Conservation (phyloP, 2,888 invertebrate species). For the Ceraclea dissimilis region DNA sequence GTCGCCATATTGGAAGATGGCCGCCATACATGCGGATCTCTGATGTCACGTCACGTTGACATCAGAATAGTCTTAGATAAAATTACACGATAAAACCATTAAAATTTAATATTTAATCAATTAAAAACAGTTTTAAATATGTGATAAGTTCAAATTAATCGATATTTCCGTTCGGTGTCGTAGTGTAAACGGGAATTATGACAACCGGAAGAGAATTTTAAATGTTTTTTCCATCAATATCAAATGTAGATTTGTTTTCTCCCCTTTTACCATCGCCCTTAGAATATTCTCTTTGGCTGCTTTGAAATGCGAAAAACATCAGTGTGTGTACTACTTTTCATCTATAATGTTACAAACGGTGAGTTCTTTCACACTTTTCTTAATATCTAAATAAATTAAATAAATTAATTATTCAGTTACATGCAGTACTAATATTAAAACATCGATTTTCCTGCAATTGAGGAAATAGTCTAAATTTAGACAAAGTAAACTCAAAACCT, state of each 20-base stretch:
- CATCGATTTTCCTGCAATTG: no score
- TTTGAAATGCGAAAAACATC: conserved; percentile 16
- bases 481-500: no score
- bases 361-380: not conserved
- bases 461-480: no score
- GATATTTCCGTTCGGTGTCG: not conserved
- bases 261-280: not conserved
- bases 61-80: not conserved
- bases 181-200: not conserved
- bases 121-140: not conserved
- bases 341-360: conserved; percentile 20
- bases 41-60: conserved; percentile 6
- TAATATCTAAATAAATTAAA: no score
- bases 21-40: conserved; percentile 14
- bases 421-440: no score
- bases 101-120: not conserved
- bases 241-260: not conserved
- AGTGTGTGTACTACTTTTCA: conserved; percentile 10
- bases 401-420: no score
- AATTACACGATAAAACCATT: not conserved
- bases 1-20: conserved; percentile 22
- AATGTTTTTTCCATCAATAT: not conserved
- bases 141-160: not conserved
- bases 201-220: not conserved
- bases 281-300: not conserved